These are phyloP conservation scores for Eilema depressum DNA, from an alignment of 2,888 invertebrate species.

Conservation along the genomic window DNA sequence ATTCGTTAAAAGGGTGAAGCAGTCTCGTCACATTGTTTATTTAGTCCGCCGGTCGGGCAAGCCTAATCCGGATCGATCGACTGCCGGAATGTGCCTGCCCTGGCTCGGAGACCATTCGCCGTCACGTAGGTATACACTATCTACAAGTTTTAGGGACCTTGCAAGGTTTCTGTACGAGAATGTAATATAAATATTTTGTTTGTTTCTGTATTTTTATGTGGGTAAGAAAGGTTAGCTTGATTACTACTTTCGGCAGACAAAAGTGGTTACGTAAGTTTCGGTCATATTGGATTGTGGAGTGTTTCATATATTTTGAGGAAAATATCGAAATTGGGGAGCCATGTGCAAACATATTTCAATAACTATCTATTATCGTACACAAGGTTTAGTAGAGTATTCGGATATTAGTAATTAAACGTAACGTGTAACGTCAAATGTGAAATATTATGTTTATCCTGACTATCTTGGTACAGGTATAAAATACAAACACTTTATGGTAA, in stretches of 20 bases:
- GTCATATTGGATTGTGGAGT: slow-evolving; percentile 13
- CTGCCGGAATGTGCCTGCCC: slow-evolving; percentile 63
- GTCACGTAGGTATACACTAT: slow-evolving; percentile 64
- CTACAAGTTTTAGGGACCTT: slow-evolving; percentile 62
- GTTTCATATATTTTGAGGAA: slow-evolving; percentile 13
- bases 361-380: neutral
- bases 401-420: neutral
- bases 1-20: slow-evolving; percentile 84
- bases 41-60: slow-evolving; percentile 75
- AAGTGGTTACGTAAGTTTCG: slow-evolving; percentile 20
- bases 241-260: slow-evolving; percentile 21
- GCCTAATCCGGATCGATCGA: slow-evolving; percentile 81
- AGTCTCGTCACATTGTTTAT: slow-evolving; percentile 84
- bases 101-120: slow-evolving; percentile 54
- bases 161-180: slow-evolving; percentile 55
- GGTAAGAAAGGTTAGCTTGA: slow-evolving; percentile 24
- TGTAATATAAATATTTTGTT: slow-evolving; percentile 46
- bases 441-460: neutral
- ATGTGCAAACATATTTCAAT: neutral
- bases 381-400: neutral
- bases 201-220: slow-evolving; percentile 27
- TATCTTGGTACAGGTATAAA: neutral
- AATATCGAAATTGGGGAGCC: neutral
- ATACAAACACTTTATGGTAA: neutral
- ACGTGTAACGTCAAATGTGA: neutral